These are phyloP conservation scores for Anolis carolinensis DNA, from an alignment of 2,113 vertebrate genomes.

Conservation along the genomic window DNA sequence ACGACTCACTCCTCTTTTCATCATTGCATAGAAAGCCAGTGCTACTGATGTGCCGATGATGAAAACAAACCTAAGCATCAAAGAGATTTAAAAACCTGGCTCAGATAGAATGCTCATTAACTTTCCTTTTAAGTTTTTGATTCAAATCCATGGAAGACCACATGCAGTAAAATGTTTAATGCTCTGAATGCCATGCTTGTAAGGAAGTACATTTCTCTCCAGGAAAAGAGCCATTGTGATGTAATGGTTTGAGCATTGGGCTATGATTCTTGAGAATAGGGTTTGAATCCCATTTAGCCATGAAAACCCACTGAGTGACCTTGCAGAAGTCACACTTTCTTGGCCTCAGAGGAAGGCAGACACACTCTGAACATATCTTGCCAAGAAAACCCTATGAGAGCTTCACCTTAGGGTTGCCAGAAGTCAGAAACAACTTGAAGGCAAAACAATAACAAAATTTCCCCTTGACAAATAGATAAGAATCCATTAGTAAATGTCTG, in stretches of 20 bases:
- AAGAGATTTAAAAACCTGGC: constrained; percentile 7
- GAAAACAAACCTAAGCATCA: constrained; percentile 75
- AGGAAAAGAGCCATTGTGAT: too few species aligned
- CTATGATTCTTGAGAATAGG: too few species aligned
- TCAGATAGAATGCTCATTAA: neutral
- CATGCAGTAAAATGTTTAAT: neutral
- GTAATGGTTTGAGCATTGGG: too few species aligned
- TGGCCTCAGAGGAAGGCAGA: too few species aligned
- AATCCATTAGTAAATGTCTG: neutral
- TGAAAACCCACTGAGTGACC: too few species aligned
- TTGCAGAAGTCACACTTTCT: too few species aligned
- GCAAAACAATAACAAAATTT: neutral
- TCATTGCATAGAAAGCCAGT: constrained; percentile 74
- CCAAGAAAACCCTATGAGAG: too few species aligned
- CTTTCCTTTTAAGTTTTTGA: neutral
- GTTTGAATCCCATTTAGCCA: too few species aligned
- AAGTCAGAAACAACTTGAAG: too few species aligned
- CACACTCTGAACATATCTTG: too few species aligned
- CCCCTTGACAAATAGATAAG: fast-evolving
- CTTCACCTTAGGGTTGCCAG: too few species aligned
- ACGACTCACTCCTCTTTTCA: constrained; percentile 65
- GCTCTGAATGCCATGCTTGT: neutral
- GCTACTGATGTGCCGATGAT: constrained; percentile 77
- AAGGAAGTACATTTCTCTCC: neutral
- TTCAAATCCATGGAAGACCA: neutral